Conservation (phyloP, 2,113 vertebrate genomes). For the Lipotes vexillifer region DNA sequence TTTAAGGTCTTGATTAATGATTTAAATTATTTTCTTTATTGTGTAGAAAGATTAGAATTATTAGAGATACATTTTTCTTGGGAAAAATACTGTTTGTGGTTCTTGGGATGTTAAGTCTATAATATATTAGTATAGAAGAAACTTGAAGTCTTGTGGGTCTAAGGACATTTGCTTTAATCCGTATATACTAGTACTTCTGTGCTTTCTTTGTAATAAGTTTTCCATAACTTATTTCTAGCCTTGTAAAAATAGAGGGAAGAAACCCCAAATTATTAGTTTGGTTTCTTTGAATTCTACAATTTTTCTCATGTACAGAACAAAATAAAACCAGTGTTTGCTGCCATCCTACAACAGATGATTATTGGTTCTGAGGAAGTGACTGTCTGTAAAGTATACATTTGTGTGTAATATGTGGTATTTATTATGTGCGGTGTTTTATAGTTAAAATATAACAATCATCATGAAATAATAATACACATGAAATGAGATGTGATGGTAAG, state of each 20-base stretch:
- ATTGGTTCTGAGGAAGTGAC: constrained; percentile 4
- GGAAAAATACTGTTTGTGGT: not conserved
- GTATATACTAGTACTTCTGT: not conserved
- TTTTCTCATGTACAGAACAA: not conserved
- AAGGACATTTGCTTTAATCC: constrained; percentile 32
- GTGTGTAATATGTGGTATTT: not conserved
- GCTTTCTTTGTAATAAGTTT: not conserved
- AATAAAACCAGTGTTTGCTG: constrained; percentile 30
- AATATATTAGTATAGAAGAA: constrained; percentile 12
- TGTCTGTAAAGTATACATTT: not conserved
- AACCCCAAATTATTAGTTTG: constrained; percentile 18
- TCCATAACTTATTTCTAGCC: constrained; percentile 26
- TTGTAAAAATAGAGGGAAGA: not conserved
- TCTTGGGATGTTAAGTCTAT: constrained; percentile 16
- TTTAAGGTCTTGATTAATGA: constrained; percentile 34
- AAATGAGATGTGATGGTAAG: not conserved
- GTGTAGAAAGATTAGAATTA: constrained; percentile 35
- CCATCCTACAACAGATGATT: not conserved
- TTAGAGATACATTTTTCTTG: constrained; percentile 22
- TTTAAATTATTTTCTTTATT: constrained; percentile 34
- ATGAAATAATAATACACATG: not conserved
- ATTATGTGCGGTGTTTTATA: not conserved
- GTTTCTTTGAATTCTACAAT: constrained; percentile 14
- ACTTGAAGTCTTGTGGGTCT: constrained; percentile 11
- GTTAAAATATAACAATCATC: not conserved